Evolutionary conservation across 2,113 vertebrate genomes (phyloP).

Genomic region (Chauna torquata): DNA sequence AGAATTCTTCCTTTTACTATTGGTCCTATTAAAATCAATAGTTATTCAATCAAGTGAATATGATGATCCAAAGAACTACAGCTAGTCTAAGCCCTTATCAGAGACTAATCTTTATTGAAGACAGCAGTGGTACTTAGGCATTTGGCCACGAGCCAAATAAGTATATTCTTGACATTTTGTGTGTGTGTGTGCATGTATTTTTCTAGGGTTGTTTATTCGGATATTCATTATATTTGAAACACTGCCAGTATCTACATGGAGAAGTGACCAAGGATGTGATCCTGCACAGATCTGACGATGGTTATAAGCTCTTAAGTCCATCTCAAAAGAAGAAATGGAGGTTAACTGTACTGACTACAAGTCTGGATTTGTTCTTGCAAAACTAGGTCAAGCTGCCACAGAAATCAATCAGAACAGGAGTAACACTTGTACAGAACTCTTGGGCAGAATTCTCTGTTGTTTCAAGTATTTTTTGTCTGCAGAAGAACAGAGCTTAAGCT

Average conservation of each 20-base stretch:
- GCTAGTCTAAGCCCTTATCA: neutral
- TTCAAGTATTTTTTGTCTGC: neutral
- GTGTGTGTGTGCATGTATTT: neutral
- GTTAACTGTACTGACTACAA: constrained; percentile 13
- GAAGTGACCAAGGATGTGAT: neutral
- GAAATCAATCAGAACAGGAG: neutral
- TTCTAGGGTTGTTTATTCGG: constrained; percentile 1
- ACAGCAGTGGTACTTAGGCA: neutral
- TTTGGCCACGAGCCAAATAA: neutral
- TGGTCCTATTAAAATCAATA: neutral
- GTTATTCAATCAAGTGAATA: neutral
- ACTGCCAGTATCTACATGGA: neutral
- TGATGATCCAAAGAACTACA: neutral
- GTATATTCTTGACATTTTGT: neutral
- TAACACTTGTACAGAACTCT: neutral
- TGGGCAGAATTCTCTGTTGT: neutral
- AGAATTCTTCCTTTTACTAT: neutral
- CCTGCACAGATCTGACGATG: neutral
- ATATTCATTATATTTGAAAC: constrained; percentile 23
- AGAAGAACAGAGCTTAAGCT: neutral
- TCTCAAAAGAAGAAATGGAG: constrained; percentile 4
- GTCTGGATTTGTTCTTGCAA: neutral
- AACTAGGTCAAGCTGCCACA: constrained; percentile 25
- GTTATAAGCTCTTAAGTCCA: neutral
- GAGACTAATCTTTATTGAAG: neutral